phyloP scores from a whole-genome alignment of 2,113 vertebrate genomes.

The Esox niger region DNA sequence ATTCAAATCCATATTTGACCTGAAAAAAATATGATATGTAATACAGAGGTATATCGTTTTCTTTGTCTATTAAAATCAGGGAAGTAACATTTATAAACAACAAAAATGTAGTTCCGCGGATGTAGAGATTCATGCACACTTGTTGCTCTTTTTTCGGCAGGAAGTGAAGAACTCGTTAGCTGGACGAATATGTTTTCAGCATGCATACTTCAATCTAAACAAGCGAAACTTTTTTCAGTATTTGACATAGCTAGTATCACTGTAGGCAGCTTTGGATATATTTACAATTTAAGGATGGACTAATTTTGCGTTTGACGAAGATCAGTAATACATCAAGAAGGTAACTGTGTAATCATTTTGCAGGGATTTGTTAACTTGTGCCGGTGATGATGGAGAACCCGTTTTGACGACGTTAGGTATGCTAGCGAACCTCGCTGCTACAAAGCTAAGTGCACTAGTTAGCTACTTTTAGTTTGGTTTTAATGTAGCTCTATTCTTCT shows the following conservation, averaged over 20 bases:
- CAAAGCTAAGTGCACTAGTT: no score
- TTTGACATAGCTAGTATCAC: neutral
- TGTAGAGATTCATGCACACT: slow-evolving; percentile 57
- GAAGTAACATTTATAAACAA: neutral
- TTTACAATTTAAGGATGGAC: slow-evolving; percentile 21
- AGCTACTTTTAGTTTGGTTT: no score
- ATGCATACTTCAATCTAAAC: neutral
- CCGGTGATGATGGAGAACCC: neutral
- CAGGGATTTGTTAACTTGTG: slow-evolving; percentile 3
- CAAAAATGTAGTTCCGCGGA: slow-evolving; percentile 70
- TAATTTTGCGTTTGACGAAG: slow-evolving; percentile 14
- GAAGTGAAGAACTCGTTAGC: slow-evolving; percentile 80
- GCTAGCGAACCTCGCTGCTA: no score
- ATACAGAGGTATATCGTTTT: neutral
- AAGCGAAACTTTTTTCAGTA: neutral
- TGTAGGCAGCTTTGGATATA: slow-evolving; percentile 4
- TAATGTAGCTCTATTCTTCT: no score
- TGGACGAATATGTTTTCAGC: slow-evolving; percentile 33
- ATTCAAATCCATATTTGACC: neutral
- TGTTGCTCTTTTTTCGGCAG: slow-evolving; percentile 70
- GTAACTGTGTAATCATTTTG: neutral
- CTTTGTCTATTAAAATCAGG: neutral
- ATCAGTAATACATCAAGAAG: slow-evolving; percentile 7
- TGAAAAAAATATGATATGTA: neutral
- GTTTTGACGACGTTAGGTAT: no score